Evolutionary conservation across 37 sponge, comb jelly and placozoan species (phyloP), one percentile per base, ranked within the genome.

Genomic region (Tethya wilhelma): DNA sequence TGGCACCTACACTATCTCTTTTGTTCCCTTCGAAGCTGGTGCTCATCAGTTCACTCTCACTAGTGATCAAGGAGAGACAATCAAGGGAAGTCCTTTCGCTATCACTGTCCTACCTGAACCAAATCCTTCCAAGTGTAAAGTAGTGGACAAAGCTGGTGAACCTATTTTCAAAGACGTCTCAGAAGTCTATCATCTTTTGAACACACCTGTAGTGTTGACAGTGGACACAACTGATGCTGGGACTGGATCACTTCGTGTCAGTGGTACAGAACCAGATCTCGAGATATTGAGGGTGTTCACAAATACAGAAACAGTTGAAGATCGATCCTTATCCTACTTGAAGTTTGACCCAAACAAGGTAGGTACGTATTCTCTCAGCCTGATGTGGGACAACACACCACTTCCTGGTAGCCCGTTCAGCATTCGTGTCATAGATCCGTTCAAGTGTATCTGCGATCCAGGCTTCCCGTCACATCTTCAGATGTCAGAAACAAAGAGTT

Each of bases 51-150:
- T 12, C 62, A 59, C 62, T 23, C 29, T 7, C 8, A 77, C 40
- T 86, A 39, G 25, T 32, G 73, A 64, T 11, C 85, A 90, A 42
- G 80, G 79, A 46, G 78, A 67, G 42, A 77, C 56, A 4, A 73
- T 93, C 11, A 20, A 49, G 20, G 91, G 86, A 39, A 81, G 83
- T 74, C 94, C 94, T 4, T 84, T 90, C 68, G 77, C 64, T 55
- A 79, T 93, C 38, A 9, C 38, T 12, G 77, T 86, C 28, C 76
- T 64, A 25, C 84, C 87, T 20, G 88, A 75, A 23, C 92, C 95
- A 25, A 62, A 91, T 56, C 83, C 89, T 2, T 37, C 59, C 26
- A 94, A 91, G 38, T 79, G 92, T 44, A 46, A 26, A 31, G 60
- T 80, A 2, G 89, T 77, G 20, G 41, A 67, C 4, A 64, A 46